phyloP scores from a whole-genome alignment of 2,888 invertebrate genomes.

The Neocrepidodera transversa region DNA sequence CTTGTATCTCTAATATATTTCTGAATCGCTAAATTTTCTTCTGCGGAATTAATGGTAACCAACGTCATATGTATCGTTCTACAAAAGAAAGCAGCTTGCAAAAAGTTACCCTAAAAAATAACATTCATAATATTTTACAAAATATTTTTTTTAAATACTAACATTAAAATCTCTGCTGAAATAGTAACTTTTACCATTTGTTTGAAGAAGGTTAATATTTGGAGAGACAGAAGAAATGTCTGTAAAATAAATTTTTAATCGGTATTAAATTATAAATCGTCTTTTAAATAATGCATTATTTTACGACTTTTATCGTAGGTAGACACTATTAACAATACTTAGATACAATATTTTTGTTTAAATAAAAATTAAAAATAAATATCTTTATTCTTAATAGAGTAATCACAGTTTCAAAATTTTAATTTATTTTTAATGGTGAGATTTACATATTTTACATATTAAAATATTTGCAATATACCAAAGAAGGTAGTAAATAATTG shows the following conservation, averaged over 20 bases:
- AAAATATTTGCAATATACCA: too few species aligned
- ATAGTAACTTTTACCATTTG: slow-evolving; percentile 3
- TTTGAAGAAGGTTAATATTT: slow-evolving; percentile 3
- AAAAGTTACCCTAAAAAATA: slow-evolving; percentile 14
- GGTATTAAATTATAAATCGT: too few species aligned
- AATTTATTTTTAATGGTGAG: too few species aligned
- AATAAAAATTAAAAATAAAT: too few species aligned
- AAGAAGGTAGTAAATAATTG: too few species aligned
- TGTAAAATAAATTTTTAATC: neutral
- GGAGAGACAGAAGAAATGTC: neutral
- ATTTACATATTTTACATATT: too few species aligned
- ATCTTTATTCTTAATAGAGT: too few species aligned
- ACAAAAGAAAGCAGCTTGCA: slow-evolving; percentile 22
- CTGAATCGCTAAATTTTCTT: slow-evolving; percentile 16
- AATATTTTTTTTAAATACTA: neutral
- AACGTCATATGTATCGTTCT: slow-evolving; percentile 23
- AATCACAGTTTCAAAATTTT: too few species aligned
- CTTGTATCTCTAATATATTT: slow-evolving; percentile 26
- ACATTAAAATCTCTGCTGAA: slow-evolving; percentile 2
- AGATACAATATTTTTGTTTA: too few species aligned
- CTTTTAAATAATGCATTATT: too few species aligned
- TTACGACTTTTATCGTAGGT: too few species aligned
- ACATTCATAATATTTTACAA: neutral
- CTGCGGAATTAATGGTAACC: slow-evolving; percentile 15
- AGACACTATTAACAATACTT: too few species aligned